These are phyloP conservation scores for Zonitis immaculata DNA, from an alignment of 2,888 invertebrate genomes.

Conservation along the genomic window DNA sequence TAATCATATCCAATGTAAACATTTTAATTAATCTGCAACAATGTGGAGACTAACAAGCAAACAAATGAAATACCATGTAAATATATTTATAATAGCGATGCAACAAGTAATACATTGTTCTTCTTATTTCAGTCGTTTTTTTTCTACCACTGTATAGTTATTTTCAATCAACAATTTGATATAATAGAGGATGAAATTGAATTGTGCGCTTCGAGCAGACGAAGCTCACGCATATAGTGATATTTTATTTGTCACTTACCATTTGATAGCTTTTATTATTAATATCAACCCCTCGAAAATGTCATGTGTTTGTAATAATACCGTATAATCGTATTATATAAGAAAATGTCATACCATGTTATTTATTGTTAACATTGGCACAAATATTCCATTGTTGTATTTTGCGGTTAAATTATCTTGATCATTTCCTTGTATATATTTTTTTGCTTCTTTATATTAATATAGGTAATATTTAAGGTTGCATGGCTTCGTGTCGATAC, in stretches of 20 bases:
- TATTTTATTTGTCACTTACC: slow-evolving; percentile 13
- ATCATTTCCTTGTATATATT: too few species aligned
- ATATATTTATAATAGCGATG: background rate
- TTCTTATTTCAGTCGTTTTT: too few species aligned
- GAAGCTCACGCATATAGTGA: slow-evolving; percentile 17
- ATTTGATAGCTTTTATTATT: slow-evolving; percentile 13
- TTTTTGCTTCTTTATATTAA: too few species aligned
- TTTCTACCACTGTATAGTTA: too few species aligned
- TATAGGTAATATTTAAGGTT: slow-evolving; percentile 55
- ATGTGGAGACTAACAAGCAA: background rate
- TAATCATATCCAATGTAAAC: background rate
- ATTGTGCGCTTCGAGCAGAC: background rate
- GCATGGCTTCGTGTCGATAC: slow-evolving; percentile 89
- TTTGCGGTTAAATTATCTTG: too few species aligned
- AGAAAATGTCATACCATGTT: slow-evolving; percentile 17
- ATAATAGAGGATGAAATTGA: background rate
- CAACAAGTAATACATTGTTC: background rate
- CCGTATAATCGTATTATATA: slow-evolving; percentile 6
- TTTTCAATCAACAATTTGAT: too few species aligned
- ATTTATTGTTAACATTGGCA: too few species aligned
- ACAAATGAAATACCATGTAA: background rate
- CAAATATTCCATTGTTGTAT: too few species aligned
- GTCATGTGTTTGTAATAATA: slow-evolving; percentile 15
- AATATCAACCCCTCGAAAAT: slow-evolving; percentile 18
- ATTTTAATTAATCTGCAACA: slow-evolving; percentile 3